Conservation (phyloP, 2,113 vertebrate genomes). For the Sinocyclocheilus anshuiensis region DNA sequence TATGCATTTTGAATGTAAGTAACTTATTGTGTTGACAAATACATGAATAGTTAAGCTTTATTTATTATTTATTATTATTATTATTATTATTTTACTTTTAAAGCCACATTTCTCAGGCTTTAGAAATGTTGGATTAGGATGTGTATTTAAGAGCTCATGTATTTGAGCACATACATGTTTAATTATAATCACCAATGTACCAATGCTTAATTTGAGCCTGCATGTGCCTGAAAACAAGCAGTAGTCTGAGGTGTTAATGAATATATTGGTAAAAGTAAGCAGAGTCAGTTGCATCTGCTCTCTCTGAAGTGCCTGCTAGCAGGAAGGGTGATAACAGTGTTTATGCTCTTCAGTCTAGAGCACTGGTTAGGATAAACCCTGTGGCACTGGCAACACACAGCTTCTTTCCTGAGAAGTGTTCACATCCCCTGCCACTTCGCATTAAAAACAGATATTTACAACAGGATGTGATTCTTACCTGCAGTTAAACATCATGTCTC, state of each 20-base stretch:
- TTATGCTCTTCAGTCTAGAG: constrained; percentile 63
- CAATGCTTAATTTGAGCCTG: not conserved
- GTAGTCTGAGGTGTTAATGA: not conserved
- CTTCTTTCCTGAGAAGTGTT: constrained; percentile 58
- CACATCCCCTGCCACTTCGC: constrained; percentile 60
- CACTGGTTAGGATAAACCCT: constrained; percentile 66
- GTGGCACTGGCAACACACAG: constrained; percentile 66
- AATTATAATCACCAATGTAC: not conserved
- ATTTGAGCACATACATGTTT: not conserved
- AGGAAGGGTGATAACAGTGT: constrained; percentile 67
- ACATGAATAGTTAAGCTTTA: too few relatives aligned
- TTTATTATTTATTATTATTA: too few relatives aligned
- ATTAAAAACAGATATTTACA: constrained; percentile 56
- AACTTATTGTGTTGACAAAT: too few relatives aligned
- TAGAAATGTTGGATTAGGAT: not conserved
- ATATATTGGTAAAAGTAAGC: not conserved
- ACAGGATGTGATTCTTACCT: constrained; percentile 13
- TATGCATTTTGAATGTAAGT: too few relatives aligned
- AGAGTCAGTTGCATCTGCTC: constrained; percentile 20
- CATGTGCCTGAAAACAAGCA: not conserved
- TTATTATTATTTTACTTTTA: too few relatives aligned
- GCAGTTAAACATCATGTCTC: not conserved
- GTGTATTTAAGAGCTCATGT: not conserved
- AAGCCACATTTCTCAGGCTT: not conserved
- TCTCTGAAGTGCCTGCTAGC: constrained; percentile 46